Conservation (phyloP, 2,888 invertebrate species). For the Atherix ibis region DNA sequence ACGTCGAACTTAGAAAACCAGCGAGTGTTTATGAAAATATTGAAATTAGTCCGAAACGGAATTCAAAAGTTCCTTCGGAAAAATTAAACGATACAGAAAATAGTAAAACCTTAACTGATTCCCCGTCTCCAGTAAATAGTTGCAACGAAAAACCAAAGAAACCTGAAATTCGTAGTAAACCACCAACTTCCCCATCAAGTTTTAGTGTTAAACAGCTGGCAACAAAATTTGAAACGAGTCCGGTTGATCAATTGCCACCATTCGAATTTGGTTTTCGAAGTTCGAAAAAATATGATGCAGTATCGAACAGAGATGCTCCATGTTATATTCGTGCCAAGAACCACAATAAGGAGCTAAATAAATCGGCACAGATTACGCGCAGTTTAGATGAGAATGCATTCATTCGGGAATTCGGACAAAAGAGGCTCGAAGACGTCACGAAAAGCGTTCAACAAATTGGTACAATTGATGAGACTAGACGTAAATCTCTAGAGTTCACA, state of each 20-base stretch:
- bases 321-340: slow-evolving; percentile 46
- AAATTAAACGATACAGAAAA: neutral
- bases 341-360: slow-evolving; percentile 36
- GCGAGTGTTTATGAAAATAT: slow-evolving; percentile 28
- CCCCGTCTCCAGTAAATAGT: neutral
- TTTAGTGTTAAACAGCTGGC: slow-evolving; percentile 46
- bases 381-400: slow-evolving; percentile 62
- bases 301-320: slow-evolving; percentile 17
- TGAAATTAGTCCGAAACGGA: slow-evolving; percentile 20
- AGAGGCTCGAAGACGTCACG: slow-evolving; percentile 24
- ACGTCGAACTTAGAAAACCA: slow-evolving; percentile 29
- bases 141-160: neutral
- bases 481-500: slow-evolving; percentile 47
- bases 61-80: slow-evolving; percentile 3
- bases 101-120: neutral
- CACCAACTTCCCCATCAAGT: slow-evolving; percentile 31
- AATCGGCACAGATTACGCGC: slow-evolving; percentile 43
- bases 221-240: slow-evolving; percentile 44
- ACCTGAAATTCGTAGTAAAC: slow-evolving; percentile 16
- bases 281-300: slow-evolving; percentile 2
- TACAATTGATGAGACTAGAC: slow-evolving; percentile 24
- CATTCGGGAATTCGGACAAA: slow-evolving; percentile 45
- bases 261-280: slow-evolving; percentile 35
- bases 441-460: slow-evolving; percentile 25
- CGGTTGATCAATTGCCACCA: slow-evolving; percentile 40